Evolutionary conservation across 2,113 vertebrate species (phyloP).

Genomic region (Ivindomyrus marchei): DNA sequence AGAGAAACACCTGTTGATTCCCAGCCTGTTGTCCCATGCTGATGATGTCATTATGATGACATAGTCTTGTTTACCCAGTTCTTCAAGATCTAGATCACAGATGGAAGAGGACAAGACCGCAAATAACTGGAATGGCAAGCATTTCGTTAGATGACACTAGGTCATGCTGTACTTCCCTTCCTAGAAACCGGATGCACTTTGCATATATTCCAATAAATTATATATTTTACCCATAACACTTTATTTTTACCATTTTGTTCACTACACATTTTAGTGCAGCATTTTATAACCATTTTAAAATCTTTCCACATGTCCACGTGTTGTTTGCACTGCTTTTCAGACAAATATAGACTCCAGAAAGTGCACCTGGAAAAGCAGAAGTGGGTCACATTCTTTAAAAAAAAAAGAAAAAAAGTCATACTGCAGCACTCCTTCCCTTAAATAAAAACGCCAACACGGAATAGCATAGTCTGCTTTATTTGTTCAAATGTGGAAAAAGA

Average conservation of each 20-base stretch:
- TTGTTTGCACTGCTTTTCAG: background rate
- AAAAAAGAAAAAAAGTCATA: too few relatives aligned
- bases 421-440: background rate
- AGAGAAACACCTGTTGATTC: background rate
- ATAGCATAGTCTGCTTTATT: slow-evolving; percentile 10
- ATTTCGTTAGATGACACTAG: background rate
- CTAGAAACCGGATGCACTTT: background rate
- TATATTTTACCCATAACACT: background rate
- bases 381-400: background rate
- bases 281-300: background rate
- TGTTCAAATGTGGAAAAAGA: background rate
- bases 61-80: background rate
- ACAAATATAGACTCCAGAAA: background rate
- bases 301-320: background rate
- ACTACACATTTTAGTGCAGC: background rate
- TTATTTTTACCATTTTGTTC: background rate
- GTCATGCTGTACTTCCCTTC: background rate
- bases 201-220: background rate
- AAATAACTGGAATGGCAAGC: background rate
- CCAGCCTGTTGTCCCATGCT: background rate
- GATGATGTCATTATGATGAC: background rate
- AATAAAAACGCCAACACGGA: slow-evolving; percentile 1
- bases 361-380: background rate
- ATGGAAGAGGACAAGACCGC: background rate
- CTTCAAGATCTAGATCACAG: background rate